A percentile compares a stretch with the other conserved stretches of the same genome.
Conservation (phyloP, 1,140 invertebrate species). For the Sarcophaga bullata region DNA sequence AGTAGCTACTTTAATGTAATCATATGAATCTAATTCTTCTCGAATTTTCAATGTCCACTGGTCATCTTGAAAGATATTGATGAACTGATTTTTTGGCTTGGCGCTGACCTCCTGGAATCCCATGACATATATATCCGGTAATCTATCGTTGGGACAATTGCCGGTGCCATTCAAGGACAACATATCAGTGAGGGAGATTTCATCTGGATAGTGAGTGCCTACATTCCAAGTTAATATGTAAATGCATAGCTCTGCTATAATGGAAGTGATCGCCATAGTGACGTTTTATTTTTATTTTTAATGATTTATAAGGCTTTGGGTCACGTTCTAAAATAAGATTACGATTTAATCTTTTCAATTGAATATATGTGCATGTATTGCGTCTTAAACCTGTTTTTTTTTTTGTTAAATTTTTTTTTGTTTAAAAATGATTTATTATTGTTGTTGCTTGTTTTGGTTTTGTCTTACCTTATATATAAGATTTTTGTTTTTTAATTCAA, state of each 20-base stretch:
- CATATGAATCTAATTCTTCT: conserved; percentile 10
- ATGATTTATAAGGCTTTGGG: conserved; percentile 1
- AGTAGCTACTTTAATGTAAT: conserved; percentile 73
- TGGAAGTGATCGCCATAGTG: conserved; percentile 44
- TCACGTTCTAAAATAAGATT: conserved; percentile 29
- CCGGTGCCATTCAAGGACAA: conserved; percentile 73
- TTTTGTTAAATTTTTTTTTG: not conserved
- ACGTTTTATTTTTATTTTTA: not conserved
- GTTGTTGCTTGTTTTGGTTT: not conserved
- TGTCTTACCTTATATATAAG: conserved; percentile 2
- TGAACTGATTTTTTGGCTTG: conserved; percentile 82
- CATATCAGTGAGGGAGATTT: conserved; percentile 74
- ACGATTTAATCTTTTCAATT: conserved; percentile 6
- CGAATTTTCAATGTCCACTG: conserved; percentile 71
- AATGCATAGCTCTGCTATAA: conserved; percentile 67
- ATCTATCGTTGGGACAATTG: conserved; percentile 67
- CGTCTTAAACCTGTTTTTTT: conserved; percentile 10
- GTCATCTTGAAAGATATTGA: conserved; percentile 84
- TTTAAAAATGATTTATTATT: conserved; percentile 17
- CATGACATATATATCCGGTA: conserved; percentile 85
- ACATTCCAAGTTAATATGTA: conserved; percentile 89
- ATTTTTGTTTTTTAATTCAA: not conserved
- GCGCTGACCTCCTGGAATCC: conserved; percentile 91
- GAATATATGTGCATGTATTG: not conserved
- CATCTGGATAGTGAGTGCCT: conserved; percentile 74